Conservation (phyloP, 2,797 vertebrate species). For the Phrynocephalus guinanensis region DNA sequence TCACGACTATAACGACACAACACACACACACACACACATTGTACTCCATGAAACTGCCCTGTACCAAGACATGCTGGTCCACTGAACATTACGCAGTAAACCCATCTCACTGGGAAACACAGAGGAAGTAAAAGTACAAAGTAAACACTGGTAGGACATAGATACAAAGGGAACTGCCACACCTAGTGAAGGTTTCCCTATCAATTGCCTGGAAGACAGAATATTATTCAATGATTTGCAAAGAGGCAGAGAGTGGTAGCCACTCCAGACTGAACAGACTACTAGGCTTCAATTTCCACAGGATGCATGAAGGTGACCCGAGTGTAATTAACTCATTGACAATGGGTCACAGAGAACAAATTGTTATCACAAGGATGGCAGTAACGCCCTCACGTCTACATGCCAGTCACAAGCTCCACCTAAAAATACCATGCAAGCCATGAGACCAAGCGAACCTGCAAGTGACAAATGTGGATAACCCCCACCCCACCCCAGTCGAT, state of each 20-base stretch:
- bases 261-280: background rate
- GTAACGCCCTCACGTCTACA: background rate
- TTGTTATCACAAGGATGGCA: background rate
- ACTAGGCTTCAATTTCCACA: background rate
- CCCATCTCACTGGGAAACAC: background rate
- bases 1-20: no score
- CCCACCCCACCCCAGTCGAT: background rate
- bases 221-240: background rate
- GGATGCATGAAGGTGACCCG: background rate
- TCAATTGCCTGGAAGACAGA: background rate
- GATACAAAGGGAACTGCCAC: background rate
- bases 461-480: background rate
- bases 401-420: background rate
- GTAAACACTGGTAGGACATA: background rate
- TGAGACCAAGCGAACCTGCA: background rate
- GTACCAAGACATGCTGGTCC: background rate
- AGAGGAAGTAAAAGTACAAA: background rate
- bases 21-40: background rate
- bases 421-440: background rate
- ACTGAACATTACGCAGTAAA: background rate
- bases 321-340: background rate
- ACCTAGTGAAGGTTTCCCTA: background rate
- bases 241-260: background rate
- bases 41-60: no score
- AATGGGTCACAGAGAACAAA: background rate